These are phyloP conservation scores for Clitarchus hookeri DNA, from an alignment of 2,888 invertebrate species.

Conservation along the genomic window DNA sequence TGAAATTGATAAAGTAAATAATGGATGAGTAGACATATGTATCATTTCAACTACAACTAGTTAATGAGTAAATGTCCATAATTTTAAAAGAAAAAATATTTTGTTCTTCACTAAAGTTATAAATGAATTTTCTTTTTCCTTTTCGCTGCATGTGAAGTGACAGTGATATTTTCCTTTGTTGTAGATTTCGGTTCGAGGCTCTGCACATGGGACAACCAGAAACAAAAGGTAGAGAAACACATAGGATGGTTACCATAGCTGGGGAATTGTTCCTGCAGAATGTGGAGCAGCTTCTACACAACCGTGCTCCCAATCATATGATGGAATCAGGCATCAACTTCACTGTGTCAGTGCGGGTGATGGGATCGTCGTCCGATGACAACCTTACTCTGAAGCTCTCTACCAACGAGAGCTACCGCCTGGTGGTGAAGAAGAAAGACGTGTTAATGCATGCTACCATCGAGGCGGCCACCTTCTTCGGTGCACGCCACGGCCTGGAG, in stretches of 20 bases:
- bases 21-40: no score
- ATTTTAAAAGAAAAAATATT: no score
- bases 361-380: neutral
- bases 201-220: neutral
- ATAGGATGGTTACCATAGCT: constrained; percentile 57
- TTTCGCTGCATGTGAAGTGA: no score
- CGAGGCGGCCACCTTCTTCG: constrained; percentile 44
- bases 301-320: neutral
- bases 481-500: constrained; percentile 47
- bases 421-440: neutral
- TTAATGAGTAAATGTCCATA: no score
- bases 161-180: constrained; percentile 1
- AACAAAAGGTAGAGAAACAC: neutral
- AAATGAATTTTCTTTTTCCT: no score
- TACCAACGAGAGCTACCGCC: constrained; percentile 34
- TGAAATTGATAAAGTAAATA: no score
- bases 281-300: constrained; percentile 46
- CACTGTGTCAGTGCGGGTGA: neutral
- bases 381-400: constrained; percentile 27
- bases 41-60: no score
- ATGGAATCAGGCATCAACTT: neutral
- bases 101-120: no score
- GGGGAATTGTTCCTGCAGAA: constrained; percentile 58
- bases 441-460: constrained; percentile 33
- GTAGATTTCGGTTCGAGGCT: constrained; percentile 41